These are phyloP conservation scores for Coregonus sp. DNA, from an alignment of 2,797 vertebrate genomes.

Conservation along the genomic window DNA sequence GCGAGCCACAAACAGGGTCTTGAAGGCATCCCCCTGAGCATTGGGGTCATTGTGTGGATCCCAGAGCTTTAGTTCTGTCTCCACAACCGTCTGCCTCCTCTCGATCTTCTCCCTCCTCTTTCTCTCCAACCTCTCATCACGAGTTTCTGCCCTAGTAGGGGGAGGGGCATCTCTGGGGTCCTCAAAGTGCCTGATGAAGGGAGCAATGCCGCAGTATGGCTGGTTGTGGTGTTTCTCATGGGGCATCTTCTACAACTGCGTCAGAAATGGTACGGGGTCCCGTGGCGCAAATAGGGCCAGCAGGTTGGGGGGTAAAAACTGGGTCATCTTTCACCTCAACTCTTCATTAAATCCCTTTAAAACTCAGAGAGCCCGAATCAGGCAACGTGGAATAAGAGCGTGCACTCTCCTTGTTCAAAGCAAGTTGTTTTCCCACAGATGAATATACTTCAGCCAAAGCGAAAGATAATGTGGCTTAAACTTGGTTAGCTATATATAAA, in stretches of 20 bases:
- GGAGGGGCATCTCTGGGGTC: slow-evolving; percentile 93
- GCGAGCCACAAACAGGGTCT: slow-evolving; percentile 92
- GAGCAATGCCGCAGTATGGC: slow-evolving; percentile 90
- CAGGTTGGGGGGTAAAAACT: slow-evolving; percentile 92
- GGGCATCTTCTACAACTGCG: slow-evolving; percentile 88
- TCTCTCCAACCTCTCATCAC: slow-evolving; percentile 90
- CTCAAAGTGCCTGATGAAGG: slow-evolving; percentile 91
- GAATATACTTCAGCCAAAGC: rapidly evolving
- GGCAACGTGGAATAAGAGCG: neutral
- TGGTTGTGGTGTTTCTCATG: slow-evolving; percentile 95
- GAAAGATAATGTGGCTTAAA: neutral
- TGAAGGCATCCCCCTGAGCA: slow-evolving; percentile 94
- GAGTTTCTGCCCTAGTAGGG: slow-evolving; percentile 90
- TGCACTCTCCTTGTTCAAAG: neutral
- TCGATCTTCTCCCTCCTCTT: slow-evolving; percentile 97
- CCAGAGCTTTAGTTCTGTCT: slow-evolving; percentile 93
- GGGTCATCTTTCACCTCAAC: slow-evolving; percentile 85
- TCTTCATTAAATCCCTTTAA: slow-evolving; percentile 52
- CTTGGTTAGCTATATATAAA: neutral
- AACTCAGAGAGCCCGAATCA: slow-evolving; percentile 46
- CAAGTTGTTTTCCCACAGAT: neutral
- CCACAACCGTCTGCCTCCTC: slow-evolving; percentile 87
- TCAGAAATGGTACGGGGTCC: slow-evolving; percentile 89
- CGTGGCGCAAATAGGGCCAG: slow-evolving; percentile 91
- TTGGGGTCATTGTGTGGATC: slow-evolving; percentile 94